Base-by-base conservation (phyloP, 2,797 vertebrate species). In the Perdix hodgsoniae region DNA sequence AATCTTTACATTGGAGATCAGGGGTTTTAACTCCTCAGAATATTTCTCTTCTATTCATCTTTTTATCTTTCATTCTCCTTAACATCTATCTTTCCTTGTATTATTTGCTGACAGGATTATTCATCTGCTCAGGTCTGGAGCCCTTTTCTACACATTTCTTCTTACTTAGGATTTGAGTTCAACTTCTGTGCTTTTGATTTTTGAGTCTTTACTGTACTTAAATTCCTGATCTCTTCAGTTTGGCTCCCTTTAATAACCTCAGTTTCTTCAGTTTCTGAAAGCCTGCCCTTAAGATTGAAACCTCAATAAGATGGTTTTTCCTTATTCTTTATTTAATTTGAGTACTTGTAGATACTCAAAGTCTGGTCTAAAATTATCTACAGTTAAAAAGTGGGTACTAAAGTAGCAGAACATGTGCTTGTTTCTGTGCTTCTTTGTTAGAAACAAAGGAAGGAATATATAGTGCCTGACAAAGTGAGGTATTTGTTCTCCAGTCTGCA, bases 201-300 rank as follows among this genome's bases (percentile, higher is more conserved):
- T 75, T 42, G 21, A 18, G 21, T n/a, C 42, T 47, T 86, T 67
- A n/a, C 10, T 66, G 27, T 40, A 69, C 72, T 91, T 54, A 83
- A 39, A 76, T 84, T 78, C 77, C 40, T 85, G 40, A 88, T n/a
- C 33, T 67, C 27, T 74, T 83, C 63, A 45, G 18, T 27, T 33
- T 80, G 47, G 0, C 1, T 88, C 6, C 29, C 71, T 88, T 65
- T 85, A 90, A 39, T 40, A 83, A 57, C 10, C 19, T 56, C 39
- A 22, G n/a, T 88, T 85, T 66, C 35, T 35, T 80, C 40, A n/a
- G 45, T 73, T 86, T 78, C 83, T 78, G n/a, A 94, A 93, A 93
- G 31, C 7, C 13, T 52, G 4, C 8, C 27, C 39, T 73, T 66
- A 88, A 90, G 75, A 42, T 0, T 60, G 11, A 84, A 93, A 23